Evolutionary conservation across 1,140 invertebrate genomes (phyloP).

Genomic region (Panulirus ornatus): DNA sequence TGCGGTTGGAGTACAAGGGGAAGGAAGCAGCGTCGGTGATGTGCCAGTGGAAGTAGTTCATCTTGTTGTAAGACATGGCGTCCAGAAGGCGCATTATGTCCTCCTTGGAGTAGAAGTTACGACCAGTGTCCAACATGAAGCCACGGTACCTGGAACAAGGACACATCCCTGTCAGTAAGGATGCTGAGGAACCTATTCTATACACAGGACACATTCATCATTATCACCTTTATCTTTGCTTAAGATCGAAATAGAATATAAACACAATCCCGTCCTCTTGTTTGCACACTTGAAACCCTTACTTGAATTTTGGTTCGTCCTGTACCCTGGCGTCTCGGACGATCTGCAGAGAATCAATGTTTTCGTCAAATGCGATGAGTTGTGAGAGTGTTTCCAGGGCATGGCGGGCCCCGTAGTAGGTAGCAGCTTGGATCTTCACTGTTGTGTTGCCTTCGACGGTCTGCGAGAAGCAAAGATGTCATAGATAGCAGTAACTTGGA

Average conservation of each 20-base stretch:
- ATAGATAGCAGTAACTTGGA: too few species aligned
- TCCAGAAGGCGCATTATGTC: constrained; percentile 86
- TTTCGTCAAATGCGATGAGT: constrained; percentile 74
- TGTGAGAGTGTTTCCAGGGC: constrained; percentile 77
- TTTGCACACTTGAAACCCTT: too few species aligned
- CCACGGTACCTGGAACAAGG: constrained; percentile 64
- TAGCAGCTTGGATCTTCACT: constrained; percentile 74
- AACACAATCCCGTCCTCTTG: too few species aligned
- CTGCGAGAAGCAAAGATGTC: too few species aligned
- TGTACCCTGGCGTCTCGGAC: background rate
- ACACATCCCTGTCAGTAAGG: too few species aligned
- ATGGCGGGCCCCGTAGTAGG: constrained; percentile 77
- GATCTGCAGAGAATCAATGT: constrained; percentile 20
- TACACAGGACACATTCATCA: too few species aligned
- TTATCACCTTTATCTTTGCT: too few species aligned
- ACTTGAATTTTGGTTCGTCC: constrained; percentile 20
- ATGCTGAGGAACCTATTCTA: too few species aligned
- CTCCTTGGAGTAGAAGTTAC: constrained; percentile 82
- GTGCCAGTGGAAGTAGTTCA: constrained; percentile 93
- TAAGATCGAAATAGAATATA: too few species aligned
- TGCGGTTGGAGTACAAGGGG: constrained; percentile 82
- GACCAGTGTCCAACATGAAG: constrained; percentile 66
- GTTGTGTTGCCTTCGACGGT: constrained; percentile 21
- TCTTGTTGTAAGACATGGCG: constrained; percentile 87
- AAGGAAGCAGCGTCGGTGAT: constrained; percentile 92